A percentile compares a stretch with the other conserved stretches of the same genome.
Conservation (phyloP, 2,888 invertebrate genomes). For the Beris morrisii region DNA sequence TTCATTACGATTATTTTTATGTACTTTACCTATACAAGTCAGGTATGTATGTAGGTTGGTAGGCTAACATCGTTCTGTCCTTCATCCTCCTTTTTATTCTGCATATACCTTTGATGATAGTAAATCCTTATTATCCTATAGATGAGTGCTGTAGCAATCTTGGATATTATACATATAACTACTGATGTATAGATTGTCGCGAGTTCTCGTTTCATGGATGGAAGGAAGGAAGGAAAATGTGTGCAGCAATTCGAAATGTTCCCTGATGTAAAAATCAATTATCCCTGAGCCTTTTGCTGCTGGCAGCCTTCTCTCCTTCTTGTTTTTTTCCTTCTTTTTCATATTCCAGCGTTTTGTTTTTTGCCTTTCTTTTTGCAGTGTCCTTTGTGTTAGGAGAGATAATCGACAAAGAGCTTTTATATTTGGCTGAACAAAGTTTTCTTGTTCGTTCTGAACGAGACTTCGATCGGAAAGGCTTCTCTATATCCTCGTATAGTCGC, state of each 20-base stretch:
- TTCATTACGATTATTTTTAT: slow-evolving; percentile 24
- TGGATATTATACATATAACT: no score
- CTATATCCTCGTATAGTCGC: no score
- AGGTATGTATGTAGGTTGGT: neutral
- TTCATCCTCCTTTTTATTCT: neutral
- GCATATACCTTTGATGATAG: slow-evolving; percentile 15
- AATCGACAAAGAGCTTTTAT: slow-evolving; percentile 26
- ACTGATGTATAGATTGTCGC: no score
- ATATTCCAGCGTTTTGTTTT: neutral
- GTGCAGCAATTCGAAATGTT: slow-evolving; percentile 16
- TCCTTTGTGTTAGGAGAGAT: slow-evolving; percentile 9
- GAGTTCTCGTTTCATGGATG: neutral
- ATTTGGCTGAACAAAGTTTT: slow-evolving; percentile 19
- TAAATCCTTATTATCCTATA: slow-evolving; percentile 22
- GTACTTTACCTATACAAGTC: neutral
- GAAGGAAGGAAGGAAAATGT: neutral
- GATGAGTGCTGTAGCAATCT: no score
- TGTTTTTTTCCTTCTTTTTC: neutral
- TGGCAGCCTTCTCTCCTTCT: slow-evolving; percentile 10
- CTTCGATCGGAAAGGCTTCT: no score
- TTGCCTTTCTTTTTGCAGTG: neutral
- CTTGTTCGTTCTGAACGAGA: no score
- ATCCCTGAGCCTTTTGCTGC: slow-evolving; percentile 30
- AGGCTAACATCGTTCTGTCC: neutral
- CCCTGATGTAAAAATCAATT: slow-evolving; percentile 31